Percentiles rank a stretch among this genome's conserved stretches.
These are phyloP conservation scores for Melipona beecheii DNA, from an alignment of 2,888 invertebrate species.

Conservation along the genomic window DNA sequence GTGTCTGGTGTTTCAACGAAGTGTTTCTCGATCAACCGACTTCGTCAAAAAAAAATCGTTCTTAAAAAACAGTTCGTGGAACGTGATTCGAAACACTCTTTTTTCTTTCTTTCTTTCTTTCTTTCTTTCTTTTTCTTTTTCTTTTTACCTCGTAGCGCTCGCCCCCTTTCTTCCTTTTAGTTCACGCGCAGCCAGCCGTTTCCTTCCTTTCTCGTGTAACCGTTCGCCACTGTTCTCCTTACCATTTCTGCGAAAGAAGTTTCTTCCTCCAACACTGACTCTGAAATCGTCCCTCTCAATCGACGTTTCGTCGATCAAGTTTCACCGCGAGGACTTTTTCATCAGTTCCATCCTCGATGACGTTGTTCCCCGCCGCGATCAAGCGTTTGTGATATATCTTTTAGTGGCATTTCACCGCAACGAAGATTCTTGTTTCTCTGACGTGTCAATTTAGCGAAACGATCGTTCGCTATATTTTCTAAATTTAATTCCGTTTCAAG, in stretches of 20 bases:
- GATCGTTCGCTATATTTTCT: not conserved
- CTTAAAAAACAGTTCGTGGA: not conserved
- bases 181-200: constrained; percentile 21
- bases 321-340: not conserved
- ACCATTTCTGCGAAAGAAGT: constrained; percentile 22
- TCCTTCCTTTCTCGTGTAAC: constrained; percentile 26
- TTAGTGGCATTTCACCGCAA: not conserved
- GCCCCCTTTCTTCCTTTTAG: constrained; percentile 35
- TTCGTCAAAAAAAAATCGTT: constrained; percentile 32
- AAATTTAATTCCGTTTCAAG: no score
- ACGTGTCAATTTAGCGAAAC: not conserved
- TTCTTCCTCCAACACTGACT: not conserved
- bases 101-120: not conserved
- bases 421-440: not conserved
- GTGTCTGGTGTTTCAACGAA: not conserved
- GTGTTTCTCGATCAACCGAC: constrained; percentile 1
- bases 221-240: constrained; percentile 14
- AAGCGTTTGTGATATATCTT: not conserved
- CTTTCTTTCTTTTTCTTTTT: no score
- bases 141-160: constrained; percentile 27
- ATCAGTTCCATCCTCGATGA: not conserved
- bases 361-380: not conserved
- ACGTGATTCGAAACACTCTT: constrained; percentile 31
- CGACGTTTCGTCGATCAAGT: not conserved
- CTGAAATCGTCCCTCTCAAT: not conserved